Evolutionary conservation across 2,888 invertebrate species (phyloP), one percentile per base, ranked within the genome.

Genomic region (Empis livida): DNA sequence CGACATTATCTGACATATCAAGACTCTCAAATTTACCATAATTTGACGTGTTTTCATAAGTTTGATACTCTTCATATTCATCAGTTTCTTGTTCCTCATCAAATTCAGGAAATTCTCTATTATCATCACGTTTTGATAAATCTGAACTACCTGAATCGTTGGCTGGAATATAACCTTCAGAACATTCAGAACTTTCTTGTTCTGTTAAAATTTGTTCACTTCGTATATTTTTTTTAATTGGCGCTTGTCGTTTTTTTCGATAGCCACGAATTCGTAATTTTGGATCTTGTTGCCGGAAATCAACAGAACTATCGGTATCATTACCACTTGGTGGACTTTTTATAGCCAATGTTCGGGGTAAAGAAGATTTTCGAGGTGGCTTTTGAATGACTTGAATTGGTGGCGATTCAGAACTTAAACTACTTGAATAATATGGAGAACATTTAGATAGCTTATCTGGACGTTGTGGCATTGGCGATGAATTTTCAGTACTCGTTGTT

Each of bases 321-420:
- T 83, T 83, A 48, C 82, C 83, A 59, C 82, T 83, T 0, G 82
- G 81, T 13, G 82, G 82, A 64, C 80, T 82, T 59, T 81, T 80
- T 31, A 80, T 66, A 13, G 79, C 77, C 53, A 78, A 73, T 54
- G 74, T 71, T 51, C 77, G 75, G 4, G 79, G 67, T 30, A 80
- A 59, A 0, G 80, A 77, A 45, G 77, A 77, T 63, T 81, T 83
- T 15, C 77, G 77, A 1, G 79, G 75, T 8, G 78, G 77, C 57
- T 81, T 79, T 43, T 77, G 73, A 31, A 80, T 74, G n/a, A 65
- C 53, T 53, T 68, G 67, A 62, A 81, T 77, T 2, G 82, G 82
- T 3, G 82, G 82, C 23, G 82, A 82, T 56, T 83, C 83, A 0
- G 82, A 82, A 60, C 83, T 83, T 38, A 83, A 67, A 57, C 83